A percentile compares a stretch with the other conserved stretches of the same genome.
Conservation (phyloP, 2,888 invertebrate species). For the Eilema caniola region DNA sequence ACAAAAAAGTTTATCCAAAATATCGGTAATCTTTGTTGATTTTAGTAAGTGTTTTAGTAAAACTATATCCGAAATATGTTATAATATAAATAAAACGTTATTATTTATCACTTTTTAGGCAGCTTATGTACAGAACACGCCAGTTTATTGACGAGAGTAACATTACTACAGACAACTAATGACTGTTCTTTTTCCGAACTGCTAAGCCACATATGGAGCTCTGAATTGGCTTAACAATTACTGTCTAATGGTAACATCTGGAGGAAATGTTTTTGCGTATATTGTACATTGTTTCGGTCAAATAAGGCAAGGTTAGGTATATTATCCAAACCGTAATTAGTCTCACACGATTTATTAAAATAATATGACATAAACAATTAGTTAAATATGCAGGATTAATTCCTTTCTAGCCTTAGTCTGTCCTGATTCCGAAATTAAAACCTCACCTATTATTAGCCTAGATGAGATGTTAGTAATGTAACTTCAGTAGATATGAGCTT, state of each 20-base stretch:
- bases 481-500: too few species aligned
- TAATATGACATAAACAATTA: too few species aligned
- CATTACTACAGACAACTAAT: slow-evolving; percentile 1
- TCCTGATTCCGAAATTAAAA: background rate
- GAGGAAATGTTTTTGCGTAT: slow-evolving; percentile 7
- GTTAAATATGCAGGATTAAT: background rate
- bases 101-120: background rate
- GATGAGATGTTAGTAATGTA: too few species aligned
- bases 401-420: background rate
- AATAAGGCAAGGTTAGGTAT: background rate
- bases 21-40: too few species aligned
- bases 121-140: background rate
- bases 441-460: background rate
- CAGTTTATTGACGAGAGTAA: background rate
- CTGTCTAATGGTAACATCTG: background rate
- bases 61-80: too few species aligned
- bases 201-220: background rate
- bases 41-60: too few species aligned
- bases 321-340: background rate
- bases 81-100: too few species aligned
- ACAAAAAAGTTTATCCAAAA: too few species aligned
- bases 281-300: background rate
- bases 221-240: slow-evolving; percentile 10
- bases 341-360: background rate
- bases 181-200: slow-evolving; percentile 7